A percentile compares a stretch with the other conserved stretches of the same genome.
Evolutionary conservation across 2,888 invertebrate species (phyloP).

Genomic region (Ichneumoninae sp.): DNA sequence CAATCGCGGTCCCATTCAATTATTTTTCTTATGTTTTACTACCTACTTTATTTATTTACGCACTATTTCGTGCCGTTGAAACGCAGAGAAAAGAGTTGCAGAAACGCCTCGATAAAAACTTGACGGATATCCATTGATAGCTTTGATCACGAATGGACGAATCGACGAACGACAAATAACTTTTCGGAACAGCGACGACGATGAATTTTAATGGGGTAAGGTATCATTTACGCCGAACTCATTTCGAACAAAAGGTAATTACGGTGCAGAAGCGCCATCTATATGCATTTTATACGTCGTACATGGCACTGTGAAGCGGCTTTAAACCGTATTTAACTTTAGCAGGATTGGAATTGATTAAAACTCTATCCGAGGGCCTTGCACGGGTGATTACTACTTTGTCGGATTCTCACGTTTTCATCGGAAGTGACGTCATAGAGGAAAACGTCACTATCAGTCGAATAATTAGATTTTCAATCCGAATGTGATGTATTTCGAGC

Average conservation of each 20-base stretch:
- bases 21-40: conserved; percentile 41
- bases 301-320: neutral
- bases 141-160: neutral
- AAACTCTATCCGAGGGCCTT: neutral
- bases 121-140: neutral
- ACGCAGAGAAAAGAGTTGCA: neutral
- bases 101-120: neutral
- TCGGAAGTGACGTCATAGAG: neutral
- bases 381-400: neutral
- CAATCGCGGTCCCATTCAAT: conserved; percentile 66
- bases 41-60: neutral
- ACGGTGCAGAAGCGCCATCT: neutral
- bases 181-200: neutral
- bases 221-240: neutral
- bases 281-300: neutral
- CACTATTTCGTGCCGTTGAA: conserved; percentile 6
- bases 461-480: neutral
- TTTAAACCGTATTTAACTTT: neutral
- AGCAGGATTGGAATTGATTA: neutral
- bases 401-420: neutral
- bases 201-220: neutral
- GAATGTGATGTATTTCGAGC: neutral
- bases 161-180: neutral
- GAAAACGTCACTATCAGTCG: neutral
- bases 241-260: neutral